These are phyloP conservation scores for Riparia riparia DNA, from an alignment of 2,113 vertebrate genomes.

Conservation along the genomic window DNA sequence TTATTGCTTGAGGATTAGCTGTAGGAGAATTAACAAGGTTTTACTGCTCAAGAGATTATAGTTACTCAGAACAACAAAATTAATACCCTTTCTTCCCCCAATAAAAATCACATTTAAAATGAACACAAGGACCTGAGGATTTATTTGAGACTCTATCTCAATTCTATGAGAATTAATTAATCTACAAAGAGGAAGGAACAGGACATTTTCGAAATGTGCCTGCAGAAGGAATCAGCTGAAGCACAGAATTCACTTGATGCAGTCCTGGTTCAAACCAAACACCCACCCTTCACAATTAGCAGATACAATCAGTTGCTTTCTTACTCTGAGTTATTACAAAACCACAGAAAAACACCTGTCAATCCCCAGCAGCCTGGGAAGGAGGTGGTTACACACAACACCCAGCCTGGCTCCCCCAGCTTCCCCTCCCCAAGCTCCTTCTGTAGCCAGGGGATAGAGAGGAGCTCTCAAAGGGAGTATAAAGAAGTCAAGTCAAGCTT, in stretches of 20 bases:
- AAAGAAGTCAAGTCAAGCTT: neutral
- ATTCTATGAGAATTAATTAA: neutral
- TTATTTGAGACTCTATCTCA: neutral
- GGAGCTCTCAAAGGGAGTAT: neutral
- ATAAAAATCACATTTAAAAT: neutral
- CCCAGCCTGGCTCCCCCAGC: neutral
- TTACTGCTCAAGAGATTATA: neutral
- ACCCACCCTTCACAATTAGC: neutral
- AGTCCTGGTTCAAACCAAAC: neutral
- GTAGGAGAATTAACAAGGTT: neutral
- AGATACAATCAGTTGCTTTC: neutral
- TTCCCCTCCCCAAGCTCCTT: neutral
- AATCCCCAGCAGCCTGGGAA: neutral
- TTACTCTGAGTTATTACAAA: neutral
- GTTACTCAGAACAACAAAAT: conserved; percentile 1
- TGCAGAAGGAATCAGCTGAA: neutral
- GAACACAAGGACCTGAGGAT: neutral
- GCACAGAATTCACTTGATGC: neutral
- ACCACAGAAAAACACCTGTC: neutral
- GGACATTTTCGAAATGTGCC: neutral
- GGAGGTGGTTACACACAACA: neutral
- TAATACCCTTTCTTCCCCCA: neutral
- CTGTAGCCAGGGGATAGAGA: neutral
- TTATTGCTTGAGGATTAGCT: conserved; percentile 19
- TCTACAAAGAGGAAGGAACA: neutral